Base-by-base conservation (phyloP, 37 sponge, comb jelly and placozoan species). In the Beroe forskalii region DNA sequence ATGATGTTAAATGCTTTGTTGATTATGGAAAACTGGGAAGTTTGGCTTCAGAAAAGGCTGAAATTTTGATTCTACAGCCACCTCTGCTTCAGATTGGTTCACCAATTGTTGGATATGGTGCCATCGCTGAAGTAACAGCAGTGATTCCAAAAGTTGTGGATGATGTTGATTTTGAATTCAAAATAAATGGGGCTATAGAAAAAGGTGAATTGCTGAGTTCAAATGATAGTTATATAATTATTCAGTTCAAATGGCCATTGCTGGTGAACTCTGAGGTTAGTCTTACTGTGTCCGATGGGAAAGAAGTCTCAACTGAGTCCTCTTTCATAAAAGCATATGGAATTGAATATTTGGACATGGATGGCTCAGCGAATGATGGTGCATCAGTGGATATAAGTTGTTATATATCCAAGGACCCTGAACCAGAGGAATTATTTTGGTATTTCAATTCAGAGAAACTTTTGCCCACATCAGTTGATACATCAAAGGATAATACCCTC, bases 21-120 rank as follows among this genome's bases (percentile, higher is more conserved):
- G 76, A 32, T 14, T 72, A 72, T 38, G 38, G 22, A 8, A 38
- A 36, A 8, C 27, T 32, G 6, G 76, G 76, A 12, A 38, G 3
- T 72, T 33, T 33, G 6, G 40, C 9, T 37, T 36, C 38, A 38
- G 20, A 72, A 3, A 32, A 14, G 30, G 40, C 76, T 35, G 8
- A 27, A 35, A 17, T 72, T 14, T 28, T 27, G 1, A 38, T 72
- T 27, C 40, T 72, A 8, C 4, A 8, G 38, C 40, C 38, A 4
- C 2, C 8, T 12, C 4, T 38, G 28, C 23, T 72, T 8, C 3
- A 33, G 27, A 22, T 32, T 8, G 23, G 23, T 22, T 32, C 76
- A 32, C 1, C 6, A 36, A 4, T 17, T 14, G 76, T 72, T 33
- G 76, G 76, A 27, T 72, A 72, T 72, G 76, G 76, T 72, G 76